phyloP scores from a whole-genome alignment of 2,797 vertebrate species.

The Anas bernieri region DNA sequence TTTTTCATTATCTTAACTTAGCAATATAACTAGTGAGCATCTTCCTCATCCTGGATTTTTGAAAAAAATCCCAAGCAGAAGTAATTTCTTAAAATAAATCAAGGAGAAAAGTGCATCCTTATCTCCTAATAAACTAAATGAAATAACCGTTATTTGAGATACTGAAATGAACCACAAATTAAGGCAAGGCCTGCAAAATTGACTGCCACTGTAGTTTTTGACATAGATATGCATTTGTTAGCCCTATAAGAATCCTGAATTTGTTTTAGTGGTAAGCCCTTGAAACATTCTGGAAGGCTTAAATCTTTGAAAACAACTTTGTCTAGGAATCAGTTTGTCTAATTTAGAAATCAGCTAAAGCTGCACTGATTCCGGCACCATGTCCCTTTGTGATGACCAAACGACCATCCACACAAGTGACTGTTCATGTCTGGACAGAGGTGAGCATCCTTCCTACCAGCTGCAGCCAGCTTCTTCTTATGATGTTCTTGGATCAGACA shows the following conservation, averaged over 20 bases:
- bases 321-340: neutral
- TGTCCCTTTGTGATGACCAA: neutral
- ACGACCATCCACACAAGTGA: neutral
- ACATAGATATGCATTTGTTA: neutral
- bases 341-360: neutral
- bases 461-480: neutral
- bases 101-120: neutral
- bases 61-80: neutral
- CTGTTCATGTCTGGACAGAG: neutral
- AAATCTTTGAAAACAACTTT: neutral
- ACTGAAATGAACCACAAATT: neutral
- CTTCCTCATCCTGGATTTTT: neutral
- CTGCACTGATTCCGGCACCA: neutral
- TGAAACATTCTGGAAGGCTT: neutral
- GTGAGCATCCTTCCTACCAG: neutral
- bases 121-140: neutral
- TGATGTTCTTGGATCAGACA: neutral
- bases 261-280: neutral
- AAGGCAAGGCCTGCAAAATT: neutral
- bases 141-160: neutral
- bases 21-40: neutral
- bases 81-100: neutral
- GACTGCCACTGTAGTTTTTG: neutral
- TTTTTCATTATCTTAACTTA: neutral
- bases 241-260: neutral